phyloP scores from a whole-genome alignment of 2,888 invertebrate genomes.

The Clistopyga incitator region DNA sequence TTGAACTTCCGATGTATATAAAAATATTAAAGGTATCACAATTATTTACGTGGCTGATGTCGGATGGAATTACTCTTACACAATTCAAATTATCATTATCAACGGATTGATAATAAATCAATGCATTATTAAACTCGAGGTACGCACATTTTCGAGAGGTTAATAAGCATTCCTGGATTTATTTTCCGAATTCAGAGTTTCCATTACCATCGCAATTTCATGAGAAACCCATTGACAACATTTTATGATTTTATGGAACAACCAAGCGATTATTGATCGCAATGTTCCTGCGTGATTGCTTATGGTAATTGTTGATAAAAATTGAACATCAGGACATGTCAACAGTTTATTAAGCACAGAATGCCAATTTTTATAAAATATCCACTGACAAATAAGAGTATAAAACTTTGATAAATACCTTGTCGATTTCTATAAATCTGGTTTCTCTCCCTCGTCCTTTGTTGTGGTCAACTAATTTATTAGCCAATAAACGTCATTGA shows the following conservation, averaged over 20 bases:
- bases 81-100: too few relatives aligned
- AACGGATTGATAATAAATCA: neutral
- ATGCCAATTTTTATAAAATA: neutral
- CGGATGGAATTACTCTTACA: too few relatives aligned
- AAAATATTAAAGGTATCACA: too few relatives aligned
- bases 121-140: neutral
- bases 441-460: neutral
- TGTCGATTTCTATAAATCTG: neutral
- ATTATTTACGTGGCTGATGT: too few relatives aligned
- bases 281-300: neutral
- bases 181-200: too few relatives aligned
- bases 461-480: neutral
- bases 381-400: neutral
- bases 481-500: neutral
- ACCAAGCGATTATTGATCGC: neutral
- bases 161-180: too few relatives aligned
- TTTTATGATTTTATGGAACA: neutral
- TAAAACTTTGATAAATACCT: neutral
- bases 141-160: too few relatives aligned
- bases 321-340: neutral
- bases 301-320: neutral
- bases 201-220: too few relatives aligned
- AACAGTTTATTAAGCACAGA: slow-evolving; percentile 7
- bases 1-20: too few relatives aligned
- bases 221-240: too few relatives aligned